Evolutionary conservation across 1,140 invertebrate genomes (phyloP).

Genomic region (Radopholus similis): DNA sequence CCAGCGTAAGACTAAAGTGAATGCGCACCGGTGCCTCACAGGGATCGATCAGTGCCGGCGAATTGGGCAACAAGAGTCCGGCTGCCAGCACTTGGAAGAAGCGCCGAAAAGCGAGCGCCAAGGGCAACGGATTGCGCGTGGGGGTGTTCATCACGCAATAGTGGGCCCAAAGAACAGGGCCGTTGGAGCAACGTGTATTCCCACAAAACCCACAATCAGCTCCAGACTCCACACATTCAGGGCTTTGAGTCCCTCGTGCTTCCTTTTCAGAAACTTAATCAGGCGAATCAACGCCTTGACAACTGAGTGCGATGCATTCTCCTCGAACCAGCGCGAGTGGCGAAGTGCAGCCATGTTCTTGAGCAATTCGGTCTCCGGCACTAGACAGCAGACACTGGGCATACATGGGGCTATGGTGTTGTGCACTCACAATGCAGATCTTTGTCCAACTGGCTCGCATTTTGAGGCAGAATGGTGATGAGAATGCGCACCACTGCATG

Average conservation of each 20-base stretch:
- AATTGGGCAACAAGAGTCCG: slow-evolving; percentile 90
- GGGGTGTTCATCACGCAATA: slow-evolving; percentile 93
- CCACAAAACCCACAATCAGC: slow-evolving; percentile 69
- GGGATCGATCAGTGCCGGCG: slow-evolving; percentile 86
- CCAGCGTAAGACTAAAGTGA: slow-evolving; percentile 83
- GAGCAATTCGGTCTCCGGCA: slow-evolving; percentile 79
- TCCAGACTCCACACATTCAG: slow-evolving; percentile 94
- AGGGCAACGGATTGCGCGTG: slow-evolving; percentile 77
- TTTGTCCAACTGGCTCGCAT: slow-evolving; percentile 83
- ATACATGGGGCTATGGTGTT: not conserved
- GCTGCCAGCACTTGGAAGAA: slow-evolving; percentile 83
- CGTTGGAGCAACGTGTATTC: not conserved
- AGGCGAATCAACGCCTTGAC: slow-evolving; percentile 91
- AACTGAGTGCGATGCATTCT: slow-evolving; percentile 92
- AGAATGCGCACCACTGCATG: slow-evolving; percentile 81
- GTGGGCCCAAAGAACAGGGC: slow-evolving; percentile 69
- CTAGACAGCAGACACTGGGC: slow-evolving; percentile 49
- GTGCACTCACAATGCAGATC: slow-evolving; percentile 72
- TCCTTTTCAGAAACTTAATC: slow-evolving; percentile 78
- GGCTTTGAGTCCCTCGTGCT: slow-evolving; percentile 83
- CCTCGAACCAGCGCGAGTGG: slow-evolving; percentile 94
- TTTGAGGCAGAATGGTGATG: slow-evolving; percentile 86
- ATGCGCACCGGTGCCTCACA: slow-evolving; percentile 84
- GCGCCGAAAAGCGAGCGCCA: slow-evolving; percentile 81
- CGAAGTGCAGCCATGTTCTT: slow-evolving; percentile 85